Evolutionary conservation across 2,888 invertebrate genomes (phyloP), one percentile per base, ranked within the genome.

Genomic region (Pemphredon lugubris): DNA sequence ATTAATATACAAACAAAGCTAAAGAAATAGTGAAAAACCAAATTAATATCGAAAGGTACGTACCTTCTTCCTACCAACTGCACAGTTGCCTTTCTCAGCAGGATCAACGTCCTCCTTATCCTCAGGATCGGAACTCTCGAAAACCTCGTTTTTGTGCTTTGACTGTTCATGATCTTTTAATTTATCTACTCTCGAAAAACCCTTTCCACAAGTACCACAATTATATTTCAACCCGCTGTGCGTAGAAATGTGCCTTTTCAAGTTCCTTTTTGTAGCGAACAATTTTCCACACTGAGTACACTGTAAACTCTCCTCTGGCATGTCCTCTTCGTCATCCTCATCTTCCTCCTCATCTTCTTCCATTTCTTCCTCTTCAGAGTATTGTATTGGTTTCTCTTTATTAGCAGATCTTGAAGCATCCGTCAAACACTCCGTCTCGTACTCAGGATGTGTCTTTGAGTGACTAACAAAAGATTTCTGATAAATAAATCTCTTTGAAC

Each of bases 241-340:
- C 1, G 87, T 88, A 2, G 85, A 82, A 18, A 88, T 73, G 55
- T 89, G 88, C 50, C 87, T 84, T 37, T 88, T 88, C 2, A 89
- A 79, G 67, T 88, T 88, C 51, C 86, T 79, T 23, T 86, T 83
- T 2, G 88, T 88, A 0, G 87, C 86, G 55, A 88, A 87, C 7
- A 87, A 68, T 73, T 87, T 87, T 11, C 88, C 87, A 60, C 88
- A 88, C 47, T 88, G 84, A 11, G 85, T 87, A 26, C 88, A 88
- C 18, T 88, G 87, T 18, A 88, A 37, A 64, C 81, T 85, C 42
- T 84, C 83, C n/a, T 75, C 53, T 0, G 84, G 83, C 50, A 85
- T 69, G 64, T 87, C 84, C n/a, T 63, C 68, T 21, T 77, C 70
- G 20, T 74, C 76, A 2, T 80, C 80, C 0, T 74, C 79, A 3